Base-by-base conservation (phyloP, 23 tunicate species). In the Ascidia mentula region DNA sequence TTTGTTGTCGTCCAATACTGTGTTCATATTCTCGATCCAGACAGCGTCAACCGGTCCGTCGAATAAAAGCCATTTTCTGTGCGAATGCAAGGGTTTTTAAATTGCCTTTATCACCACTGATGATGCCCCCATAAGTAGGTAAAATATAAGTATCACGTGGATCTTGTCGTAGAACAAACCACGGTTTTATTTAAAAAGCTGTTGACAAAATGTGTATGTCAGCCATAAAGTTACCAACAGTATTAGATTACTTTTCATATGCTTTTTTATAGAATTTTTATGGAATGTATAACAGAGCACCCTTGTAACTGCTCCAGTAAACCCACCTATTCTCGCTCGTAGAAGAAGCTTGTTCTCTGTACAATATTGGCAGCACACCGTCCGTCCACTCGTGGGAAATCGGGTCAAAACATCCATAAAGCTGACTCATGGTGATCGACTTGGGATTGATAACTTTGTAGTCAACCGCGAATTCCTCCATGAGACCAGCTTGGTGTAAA, bases 1-100 rank as follows among this genome's bases (percentile, higher is more conserved):
- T 60, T 94, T 92, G 84, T 92, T 92, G 82, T 92, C 97, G 75
- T 92, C 97, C n/a, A 92, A 70, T 53, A 83, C 97, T 24, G 98
- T 94, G 87, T 94, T 94, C 98, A 94, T 94, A 79, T 94, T 94
- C 65, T 94, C 98, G 74, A 94, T 94, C 98, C 98, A 94, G 31
- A 94, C 98, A 22, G 98, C 98, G 72, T 94, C 98, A n/a, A 94
- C 98, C 18, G 98, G 98, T 13, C 98, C 98, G 71, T 94, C 98
- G 46, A 94, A 94, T 40, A 94, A 40, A 78, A 94, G 46, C 98
- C 98, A 94, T 78, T 94, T 84, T 75, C 98, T 88, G 71, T 31
- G 13, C 7, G n/a, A n/a, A n/a, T n/a, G n/a, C n/a, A n/a, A n/a
- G n/a, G n/a, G n/a, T n/a, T n/a, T n/a, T n/a, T n/a, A n/a, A n/a